Conservation (phyloP, 2,797 vertebrate genomes). For the Spheniscus humboldti region DNA sequence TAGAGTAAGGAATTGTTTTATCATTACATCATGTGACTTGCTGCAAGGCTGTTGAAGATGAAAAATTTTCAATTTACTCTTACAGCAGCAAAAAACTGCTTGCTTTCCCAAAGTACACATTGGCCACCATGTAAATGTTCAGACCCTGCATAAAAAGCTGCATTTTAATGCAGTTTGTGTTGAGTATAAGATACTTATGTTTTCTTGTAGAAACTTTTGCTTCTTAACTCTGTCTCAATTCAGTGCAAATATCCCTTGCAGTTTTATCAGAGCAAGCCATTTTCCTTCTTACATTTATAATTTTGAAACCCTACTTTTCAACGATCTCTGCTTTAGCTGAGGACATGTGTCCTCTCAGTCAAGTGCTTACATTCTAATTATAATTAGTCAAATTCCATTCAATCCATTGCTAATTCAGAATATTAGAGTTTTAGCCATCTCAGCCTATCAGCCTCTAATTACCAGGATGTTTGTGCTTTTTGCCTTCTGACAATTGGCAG, state of each 20-base stretch:
- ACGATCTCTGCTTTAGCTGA: neutral
- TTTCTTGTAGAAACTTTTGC: neutral
- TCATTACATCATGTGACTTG: neutral
- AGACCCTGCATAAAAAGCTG: neutral
- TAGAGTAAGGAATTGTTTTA: neutral
- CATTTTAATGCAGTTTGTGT: neutral
- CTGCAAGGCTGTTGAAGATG: neutral
- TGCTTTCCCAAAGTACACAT: neutral
- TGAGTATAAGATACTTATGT: neutral
- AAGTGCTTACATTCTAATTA: neutral
- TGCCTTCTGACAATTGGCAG: neutral
- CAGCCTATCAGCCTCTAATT: neutral
- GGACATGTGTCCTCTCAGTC: neutral
- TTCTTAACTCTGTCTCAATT: neutral
- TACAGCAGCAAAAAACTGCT: neutral
- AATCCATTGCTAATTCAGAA: constrained; percentile 14
- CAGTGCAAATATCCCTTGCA: neutral
- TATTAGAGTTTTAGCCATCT: neutral
- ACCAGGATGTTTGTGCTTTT: neutral
- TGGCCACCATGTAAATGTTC: neutral
- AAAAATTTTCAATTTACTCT: neutral
- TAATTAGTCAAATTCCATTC: constrained; percentile 1
- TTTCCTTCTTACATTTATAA: neutral
- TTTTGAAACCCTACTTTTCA: neutral
- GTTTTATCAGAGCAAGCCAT: neutral